Evolutionary conservation across 2,113 vertebrate species (phyloP), one percentile per base, ranked within the genome.

Genomic region (Ageneiosus marmoratus): DNA sequence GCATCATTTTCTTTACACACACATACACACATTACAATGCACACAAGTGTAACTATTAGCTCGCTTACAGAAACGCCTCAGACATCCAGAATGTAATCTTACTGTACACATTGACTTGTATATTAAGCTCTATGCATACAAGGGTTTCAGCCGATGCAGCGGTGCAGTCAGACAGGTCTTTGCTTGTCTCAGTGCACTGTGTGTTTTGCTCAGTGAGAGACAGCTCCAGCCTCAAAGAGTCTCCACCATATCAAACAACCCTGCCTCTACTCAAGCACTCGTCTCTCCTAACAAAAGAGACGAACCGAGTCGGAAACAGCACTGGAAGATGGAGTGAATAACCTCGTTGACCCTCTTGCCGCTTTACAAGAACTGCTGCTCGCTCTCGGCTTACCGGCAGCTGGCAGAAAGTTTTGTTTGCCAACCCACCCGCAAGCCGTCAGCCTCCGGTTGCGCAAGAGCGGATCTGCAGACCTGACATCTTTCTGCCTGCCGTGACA

Each of bases 121-220:
- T 60, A 60, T 44, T 6, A 29, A 62, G n/a, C 77, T 58, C 5
- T 62, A 4, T 48, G 37, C 48, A 77, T 77, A n/a, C 8, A 2
- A 67, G 48, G 24, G 22, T 67, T 72, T 70, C 27, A 55, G 8
- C 8, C 9, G 27, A 78, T 50, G 58, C 29, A 76, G 46, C 62
- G 62, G 77, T 84, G 65, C 34, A 86, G 7, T 82, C 81, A 81
- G 87, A 85, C 93, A 93, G 89, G 93, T 93, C 90, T 88, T 89
- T 90, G 89, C 93, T 88, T 94, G 93, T 88, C 92, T 86, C 77
- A 65, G 83, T 88, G 80, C 74, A 86, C 88, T 80, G 85, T 84
- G 86, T 90, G 83, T 89, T 91, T 88, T 90, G 92, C 89, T 92
- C 87, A 89, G 81, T 86, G 86, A 84, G 89, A 87, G 85, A 83